Base-by-base conservation (phyloP, 2,888 invertebrate species). In the Phortica okadai region DNA sequence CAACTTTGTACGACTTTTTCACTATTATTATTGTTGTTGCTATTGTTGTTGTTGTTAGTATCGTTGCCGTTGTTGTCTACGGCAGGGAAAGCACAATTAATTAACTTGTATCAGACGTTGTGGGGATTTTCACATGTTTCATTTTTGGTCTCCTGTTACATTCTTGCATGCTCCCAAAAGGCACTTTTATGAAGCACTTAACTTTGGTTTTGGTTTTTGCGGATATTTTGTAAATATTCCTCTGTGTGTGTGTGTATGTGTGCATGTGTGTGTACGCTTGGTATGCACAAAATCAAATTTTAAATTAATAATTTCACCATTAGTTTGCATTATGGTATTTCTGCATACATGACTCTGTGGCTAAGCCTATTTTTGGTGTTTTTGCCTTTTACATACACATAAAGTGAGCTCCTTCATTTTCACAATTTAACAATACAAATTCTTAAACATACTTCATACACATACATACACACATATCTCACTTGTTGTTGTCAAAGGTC, bases 31-130 rank as follows among this genome's bases (percentile, higher is more conserved):
- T 16, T 41, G 45, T 45, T 21, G 11, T 25, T 74, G 41, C 10
- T 33, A 58, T 74, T 73, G 72, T 14, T 33, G 21, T 45, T 87
- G 80, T 77, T 77, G 77, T 75, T 72, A 67, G 66, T 81, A 82
- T 74, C 72, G 78, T 74, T 79, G 86, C 85, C 72, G 72, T 64
- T 62, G 75, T 62, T 79, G 79, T 76, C 74, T 79, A 73, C 62
- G 75, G 74, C 77, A 67, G 75, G 76, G 76, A 74, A 79, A 77
- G 79, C 83, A 87, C 89, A 87, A 89, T 87, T 87, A 87, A 87
- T 87, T 88, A 87, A 87, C 89, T 87, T 87, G 89, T 87, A 86
- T 86, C 85, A 88, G 75, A 77, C 77, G 86, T 78, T 83, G 81
- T 82, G 82, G 84, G 80, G 75, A 75, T 70, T 77, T 77, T 74